Evolutionary conservation across 2,888 invertebrate species (phyloP).

Genomic region (Lasius platythorax): DNA sequence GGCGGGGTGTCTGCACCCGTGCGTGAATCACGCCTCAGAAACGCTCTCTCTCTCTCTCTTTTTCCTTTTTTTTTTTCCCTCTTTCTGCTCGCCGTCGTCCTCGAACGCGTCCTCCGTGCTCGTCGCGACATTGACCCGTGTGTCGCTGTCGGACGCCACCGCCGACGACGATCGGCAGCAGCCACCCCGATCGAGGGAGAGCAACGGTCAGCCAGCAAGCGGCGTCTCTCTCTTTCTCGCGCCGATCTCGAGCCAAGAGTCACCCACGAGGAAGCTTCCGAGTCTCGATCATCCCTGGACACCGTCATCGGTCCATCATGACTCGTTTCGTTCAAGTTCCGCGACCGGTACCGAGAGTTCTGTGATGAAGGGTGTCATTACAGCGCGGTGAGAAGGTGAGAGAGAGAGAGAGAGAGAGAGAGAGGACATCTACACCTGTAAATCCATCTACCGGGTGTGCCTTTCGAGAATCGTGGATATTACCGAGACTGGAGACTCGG

Average conservation of each 20-base stretch:
- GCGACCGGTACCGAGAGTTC: constrained; percentile 20
- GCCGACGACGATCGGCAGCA: constrained; percentile 9
- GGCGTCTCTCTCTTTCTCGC: constrained; percentile 33
- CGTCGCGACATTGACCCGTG: constrained; percentile 77
- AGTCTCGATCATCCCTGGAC: neutral
- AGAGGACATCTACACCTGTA: neutral
- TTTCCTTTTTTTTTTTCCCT: constrained; percentile 10
- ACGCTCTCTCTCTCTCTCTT: constrained; percentile 70
- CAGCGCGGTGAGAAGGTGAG: constrained; percentile 23
- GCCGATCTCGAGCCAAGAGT: constrained; percentile 61
- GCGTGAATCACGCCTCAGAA: constrained; percentile 81
- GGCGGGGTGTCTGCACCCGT: constrained; percentile 79
- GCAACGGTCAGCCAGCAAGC: neutral
- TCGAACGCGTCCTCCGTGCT: constrained; percentile 69
- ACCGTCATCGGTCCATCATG: neutral
- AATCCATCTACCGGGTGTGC: constrained; percentile 42
- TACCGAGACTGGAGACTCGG: neutral
- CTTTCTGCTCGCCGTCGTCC: constrained; percentile 69
- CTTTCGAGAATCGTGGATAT: neutral
- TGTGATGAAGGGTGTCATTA: constrained; percentile 16
- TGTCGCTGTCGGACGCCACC: constrained; percentile 55
- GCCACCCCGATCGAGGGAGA: constrained; percentile 27
- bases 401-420: too few species aligned
- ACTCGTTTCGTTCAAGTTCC: neutral
- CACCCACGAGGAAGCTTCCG: constrained; percentile 56